Evolutionary conservation across 1,140 invertebrate species (phyloP), one percentile per base, ranked within the genome.

Genomic region (Sipha flava): DNA sequence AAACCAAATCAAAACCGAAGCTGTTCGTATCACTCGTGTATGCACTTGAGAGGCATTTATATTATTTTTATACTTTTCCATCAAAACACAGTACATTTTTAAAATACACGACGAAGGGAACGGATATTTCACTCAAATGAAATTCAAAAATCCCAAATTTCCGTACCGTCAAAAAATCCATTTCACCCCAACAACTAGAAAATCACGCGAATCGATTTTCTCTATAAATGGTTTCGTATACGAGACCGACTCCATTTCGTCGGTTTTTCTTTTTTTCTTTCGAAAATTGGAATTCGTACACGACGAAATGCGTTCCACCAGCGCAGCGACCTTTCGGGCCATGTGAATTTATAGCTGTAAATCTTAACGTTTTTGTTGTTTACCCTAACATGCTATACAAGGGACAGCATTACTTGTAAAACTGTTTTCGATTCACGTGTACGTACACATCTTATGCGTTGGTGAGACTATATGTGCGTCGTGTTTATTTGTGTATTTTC

Each of bases 251-350:
- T 70, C 14, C 40, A 31, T 47, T 45, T 70, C 23, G 21, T 37
- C 18, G 31, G 21, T 23, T 45, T 26, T 23, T 68, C 4, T 68
- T 68, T 68, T 43, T 37, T 66, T 14, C 29, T 1, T 21, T 37
- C 12, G 37, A 47, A 70, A 70, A 70, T 70, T 45, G 40, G 43
- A 70, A 70, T 68, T 68, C 64, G 23, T 68, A 68, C 43, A 23
- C 34, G 10, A 40, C 40, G 29, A 10, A 5, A 75, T n/a, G 23
- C 64, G 64, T 45, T 21, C 57, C 34, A 26, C 64, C n/a, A 40
- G 64, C 21, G 18, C n/a, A 31, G 40, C 43, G 16, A 16, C 66
- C 66, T 26, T 68, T 43, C 66, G 31, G 37, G 23, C 66, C 26
- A 1, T 12, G 37, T 3, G 40, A 45, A 68, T 68, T 68, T 45